Evolutionary conservation across 2,113 vertebrate genomes (phyloP).

Genomic region (Bagarius yarrelli): DNA sequence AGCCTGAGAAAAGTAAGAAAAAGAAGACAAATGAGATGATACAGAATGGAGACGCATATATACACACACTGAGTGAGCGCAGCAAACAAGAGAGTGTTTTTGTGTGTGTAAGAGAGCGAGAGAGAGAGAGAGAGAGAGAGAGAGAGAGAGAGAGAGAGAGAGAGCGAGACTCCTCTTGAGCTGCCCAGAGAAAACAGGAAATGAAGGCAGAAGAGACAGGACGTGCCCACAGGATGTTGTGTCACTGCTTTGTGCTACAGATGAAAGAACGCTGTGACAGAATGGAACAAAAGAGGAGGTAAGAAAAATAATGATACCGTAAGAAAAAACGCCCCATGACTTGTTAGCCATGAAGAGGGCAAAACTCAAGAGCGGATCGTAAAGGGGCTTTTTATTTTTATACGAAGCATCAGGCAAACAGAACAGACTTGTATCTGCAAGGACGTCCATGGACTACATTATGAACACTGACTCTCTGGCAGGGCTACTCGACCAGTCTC

Average conservation of each 20-base stretch:
- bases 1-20: not conserved
- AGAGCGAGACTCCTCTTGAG: slow-evolving; percentile 24
- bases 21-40: not conserved
- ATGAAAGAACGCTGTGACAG: slow-evolving; percentile 40
- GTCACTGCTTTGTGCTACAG: slow-evolving; percentile 59
- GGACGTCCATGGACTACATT: not conserved
- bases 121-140: not conserved
- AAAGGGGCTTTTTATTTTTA: not conserved
- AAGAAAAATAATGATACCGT: slow-evolving; percentile 1
- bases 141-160: not conserved
- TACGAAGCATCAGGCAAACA: not conserved
- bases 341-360: not conserved
- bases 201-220: slow-evolving; percentile 67
- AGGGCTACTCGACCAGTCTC: not conserved
- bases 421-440: not conserved
- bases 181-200: slow-evolving; percentile 69
- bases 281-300: slow-evolving; percentile 36
- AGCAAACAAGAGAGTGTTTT: no score
- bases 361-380: not conserved
- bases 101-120: no score
- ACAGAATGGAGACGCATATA: not conserved
- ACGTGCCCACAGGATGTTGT: slow-evolving; percentile 73
- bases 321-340: not conserved
- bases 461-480: not conserved
- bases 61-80: not conserved